Conservation (phyloP, 1,140 invertebrate genomes). For the Hesperophylax magnus region DNA sequence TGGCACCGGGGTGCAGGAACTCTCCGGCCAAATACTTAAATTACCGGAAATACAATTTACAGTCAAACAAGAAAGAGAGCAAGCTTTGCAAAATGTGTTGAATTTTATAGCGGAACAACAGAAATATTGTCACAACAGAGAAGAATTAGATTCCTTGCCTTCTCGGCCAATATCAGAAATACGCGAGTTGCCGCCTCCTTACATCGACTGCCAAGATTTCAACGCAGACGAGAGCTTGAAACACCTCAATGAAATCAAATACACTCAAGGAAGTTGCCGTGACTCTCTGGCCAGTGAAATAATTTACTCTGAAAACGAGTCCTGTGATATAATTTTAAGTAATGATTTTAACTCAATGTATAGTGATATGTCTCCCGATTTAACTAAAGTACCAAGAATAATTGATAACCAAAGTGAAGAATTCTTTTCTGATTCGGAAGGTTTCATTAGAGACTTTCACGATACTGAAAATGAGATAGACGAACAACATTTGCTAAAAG, state of each 20-base stretch:
- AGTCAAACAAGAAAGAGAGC: conserved; percentile 74
- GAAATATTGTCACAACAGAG: conserved; percentile 75
- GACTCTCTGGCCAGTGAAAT: conserved; percentile 48
- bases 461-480: conserved; percentile 67
- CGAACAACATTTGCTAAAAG: conserved; percentile 65
- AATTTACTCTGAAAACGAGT: conserved; percentile 56
- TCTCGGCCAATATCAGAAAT: conserved; percentile 70
- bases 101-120: conserved; percentile 84
- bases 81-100: conserved; percentile 80
- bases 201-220: conserved; percentile 59
- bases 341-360: conserved; percentile 51
- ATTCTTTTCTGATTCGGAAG: conserved; percentile 65
- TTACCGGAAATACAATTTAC: conserved; percentile 66
- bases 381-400: conserved; percentile 49
- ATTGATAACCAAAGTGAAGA: conserved; percentile 59
- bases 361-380: conserved; percentile 49
- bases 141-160: conserved; percentile 71
- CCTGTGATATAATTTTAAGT: conserved; percentile 57
- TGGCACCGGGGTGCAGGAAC: conserved; percentile 66
- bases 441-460: conserved; percentile 59
- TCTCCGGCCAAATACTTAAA: conserved; percentile 62
- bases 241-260: conserved; percentile 31
- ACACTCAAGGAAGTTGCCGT: conserved; percentile 37
- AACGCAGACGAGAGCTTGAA: conserved; percentile 61
- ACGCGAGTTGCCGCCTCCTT: conserved; percentile 68